A percentile compares a stretch with the other conserved stretches of the same genome.
These are phyloP conservation scores for Latheticus oryzae DNA, from an alignment of 2,888 invertebrate genomes.

Conservation along the genomic window DNA sequence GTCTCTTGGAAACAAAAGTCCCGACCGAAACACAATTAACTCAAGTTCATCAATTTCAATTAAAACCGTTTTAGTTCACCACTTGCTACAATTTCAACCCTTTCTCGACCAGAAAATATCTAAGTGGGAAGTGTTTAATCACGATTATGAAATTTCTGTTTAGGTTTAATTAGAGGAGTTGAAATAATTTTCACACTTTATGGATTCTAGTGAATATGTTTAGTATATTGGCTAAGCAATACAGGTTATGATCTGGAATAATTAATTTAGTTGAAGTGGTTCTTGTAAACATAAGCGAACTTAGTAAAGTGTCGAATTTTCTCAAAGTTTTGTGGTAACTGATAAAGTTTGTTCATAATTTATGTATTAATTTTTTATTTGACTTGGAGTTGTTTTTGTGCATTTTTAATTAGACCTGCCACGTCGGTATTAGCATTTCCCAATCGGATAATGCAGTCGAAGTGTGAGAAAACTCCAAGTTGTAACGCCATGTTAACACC, in stretches of 20 bases:
- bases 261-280: too few relatives aligned
- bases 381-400: too few relatives aligned
- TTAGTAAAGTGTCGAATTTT: too few relatives aligned
- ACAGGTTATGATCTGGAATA: too few relatives aligned
- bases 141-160: constrained; percentile 30
- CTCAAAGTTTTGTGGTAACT: too few relatives aligned
- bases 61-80: constrained; percentile 34
- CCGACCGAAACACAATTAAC: constrained; percentile 31
- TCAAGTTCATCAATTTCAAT: constrained; percentile 41
- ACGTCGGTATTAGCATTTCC: constrained; percentile 31
- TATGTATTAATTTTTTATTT: too few relatives aligned
- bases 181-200: too few relatives aligned
- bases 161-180: neutral
- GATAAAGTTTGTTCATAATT: too few relatives aligned
- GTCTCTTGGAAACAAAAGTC: constrained; percentile 30
- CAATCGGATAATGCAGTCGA: constrained; percentile 38
- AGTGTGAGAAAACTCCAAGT: constrained; percentile 39
- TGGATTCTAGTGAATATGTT: too few relatives aligned
- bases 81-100: constrained; percentile 29
- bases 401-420: constrained; percentile 36
- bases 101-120: constrained; percentile 19
- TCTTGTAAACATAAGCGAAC: too few relatives aligned
- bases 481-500: constrained; percentile 42
- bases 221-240: too few relatives aligned
- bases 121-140: constrained; percentile 40